phyloP scores from a whole-genome alignment of 2,797 vertebrate genomes.

The Hydrophis major region DNA sequence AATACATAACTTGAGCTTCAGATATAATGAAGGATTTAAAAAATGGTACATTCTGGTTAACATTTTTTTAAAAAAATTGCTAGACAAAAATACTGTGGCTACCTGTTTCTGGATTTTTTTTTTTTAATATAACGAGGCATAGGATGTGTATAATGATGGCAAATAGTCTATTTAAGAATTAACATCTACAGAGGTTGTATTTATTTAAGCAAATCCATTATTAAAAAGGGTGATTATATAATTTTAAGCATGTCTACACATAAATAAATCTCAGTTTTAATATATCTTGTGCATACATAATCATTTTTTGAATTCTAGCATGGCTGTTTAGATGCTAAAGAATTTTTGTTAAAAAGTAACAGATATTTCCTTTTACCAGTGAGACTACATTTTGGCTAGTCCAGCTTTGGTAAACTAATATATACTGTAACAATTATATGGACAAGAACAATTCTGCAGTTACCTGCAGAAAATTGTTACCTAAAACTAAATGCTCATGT shows the following conservation, averaged over 20 bases:
- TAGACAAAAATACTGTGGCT: neutral
- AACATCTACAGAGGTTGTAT: neutral
- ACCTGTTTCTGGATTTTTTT: neutral
- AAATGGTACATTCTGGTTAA: constrained; percentile 14
- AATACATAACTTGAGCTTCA: constrained; percentile 25
- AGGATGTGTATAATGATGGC: neutral
- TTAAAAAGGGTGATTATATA: neutral
- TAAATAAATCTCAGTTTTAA: neutral
- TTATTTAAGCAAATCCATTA: neutral
- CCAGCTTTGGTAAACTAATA: neutral
- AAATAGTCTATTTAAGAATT: neutral
- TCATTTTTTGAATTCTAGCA: neutral
- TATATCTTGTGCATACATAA: neutral
- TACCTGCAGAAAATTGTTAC: neutral
- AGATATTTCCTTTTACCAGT: neutral
- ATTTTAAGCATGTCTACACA: neutral
- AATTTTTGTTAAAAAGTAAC: neutral
- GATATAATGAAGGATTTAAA: constrained; percentile 33
- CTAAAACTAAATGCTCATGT: constrained; percentile 2
- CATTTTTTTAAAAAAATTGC: constrained; percentile 5
- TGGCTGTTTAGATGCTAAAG: neutral
- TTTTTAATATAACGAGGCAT: neutral
- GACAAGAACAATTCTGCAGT: neutral
- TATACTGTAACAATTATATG: neutral
- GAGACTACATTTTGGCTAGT: neutral